Conservation (phyloP, 2,113 vertebrate species). For the Rhabdornis inornatus region DNA sequence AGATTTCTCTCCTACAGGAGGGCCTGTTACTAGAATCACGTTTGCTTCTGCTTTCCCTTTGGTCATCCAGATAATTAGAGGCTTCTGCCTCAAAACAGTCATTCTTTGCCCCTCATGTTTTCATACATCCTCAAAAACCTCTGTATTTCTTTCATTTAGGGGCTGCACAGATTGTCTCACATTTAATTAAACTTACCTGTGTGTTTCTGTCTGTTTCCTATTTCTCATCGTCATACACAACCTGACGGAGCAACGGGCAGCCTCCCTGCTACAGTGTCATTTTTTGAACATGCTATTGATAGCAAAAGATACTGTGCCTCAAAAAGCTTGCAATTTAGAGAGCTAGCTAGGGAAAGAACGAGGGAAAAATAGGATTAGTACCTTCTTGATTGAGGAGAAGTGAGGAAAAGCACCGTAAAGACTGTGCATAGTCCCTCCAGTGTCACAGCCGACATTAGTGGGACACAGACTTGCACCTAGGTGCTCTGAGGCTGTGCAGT, state of each 20-base stretch:
- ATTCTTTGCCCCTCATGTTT: neutral
- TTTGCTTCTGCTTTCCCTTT: slow-evolving; percentile 5
- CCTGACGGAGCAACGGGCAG: neutral
- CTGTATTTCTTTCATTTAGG: neutral
- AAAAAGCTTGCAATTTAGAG: neutral
- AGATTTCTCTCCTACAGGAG: neutral
- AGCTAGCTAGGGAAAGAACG: neutral
- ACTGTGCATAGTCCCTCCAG: neutral
- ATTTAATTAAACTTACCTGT: neutral
- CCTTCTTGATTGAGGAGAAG: neutral
- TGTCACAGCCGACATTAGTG: neutral
- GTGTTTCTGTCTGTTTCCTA: neutral
- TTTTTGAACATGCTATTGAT: neutral
- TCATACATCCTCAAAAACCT: neutral
- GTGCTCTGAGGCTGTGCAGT: neutral
- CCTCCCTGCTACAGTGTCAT: neutral
- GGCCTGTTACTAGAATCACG: neutral
- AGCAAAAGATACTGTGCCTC: neutral
- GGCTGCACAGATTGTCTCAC: neutral
- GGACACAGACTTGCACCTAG: neutral
- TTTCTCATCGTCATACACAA: neutral
- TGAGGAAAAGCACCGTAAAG: neutral
- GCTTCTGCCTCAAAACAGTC: neutral
- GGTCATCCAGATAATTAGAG: neutral
- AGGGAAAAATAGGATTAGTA: neutral